Evolutionary conservation across 2,797 vertebrate genomes (phyloP).

Genomic region (Pampus argenteus): DNA sequence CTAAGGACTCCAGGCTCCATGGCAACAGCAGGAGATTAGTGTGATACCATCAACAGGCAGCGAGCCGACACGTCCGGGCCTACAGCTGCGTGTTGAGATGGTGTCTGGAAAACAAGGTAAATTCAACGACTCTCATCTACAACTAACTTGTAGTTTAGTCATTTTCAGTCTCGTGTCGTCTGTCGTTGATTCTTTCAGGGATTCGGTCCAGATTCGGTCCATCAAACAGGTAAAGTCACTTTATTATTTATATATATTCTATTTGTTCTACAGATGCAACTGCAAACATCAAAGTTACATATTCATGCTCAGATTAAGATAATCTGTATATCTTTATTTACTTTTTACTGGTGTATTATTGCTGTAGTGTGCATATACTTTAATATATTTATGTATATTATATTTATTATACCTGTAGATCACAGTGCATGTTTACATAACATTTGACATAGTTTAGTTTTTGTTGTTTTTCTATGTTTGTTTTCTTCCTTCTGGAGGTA

Average conservation of each 20-base stretch:
- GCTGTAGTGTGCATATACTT: too few species aligned
- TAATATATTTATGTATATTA: too few species aligned
- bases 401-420: too few species aligned
- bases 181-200: conserved; percentile 52
- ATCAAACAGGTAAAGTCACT: conserved; percentile 70
- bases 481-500: too few species aligned
- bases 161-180: background rate
- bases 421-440: too few species aligned
- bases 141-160: fast-evolving
- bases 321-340: too few species aligned
- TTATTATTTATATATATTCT: background rate
- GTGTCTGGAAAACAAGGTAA: conserved; percentile 66
- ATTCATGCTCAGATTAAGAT: too few species aligned
- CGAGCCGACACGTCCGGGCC: background rate
- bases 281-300: too few species aligned
- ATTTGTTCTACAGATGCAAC: background rate
- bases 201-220: conserved; percentile 53
- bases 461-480: too few species aligned
- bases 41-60: conserved; percentile 33
- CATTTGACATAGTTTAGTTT: too few species aligned
- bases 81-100: conserved; percentile 50
- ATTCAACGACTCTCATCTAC: background rate
- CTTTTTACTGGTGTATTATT: too few species aligned
- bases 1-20: conserved; percentile 64
- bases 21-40: conserved; percentile 62